A percentile compares a stretch with the other conserved stretches of the same genome.
These are phyloP conservation scores for Calosoma granatense DNA, from an alignment of 1,140 invertebrate species.

Conservation along the genomic window DNA sequence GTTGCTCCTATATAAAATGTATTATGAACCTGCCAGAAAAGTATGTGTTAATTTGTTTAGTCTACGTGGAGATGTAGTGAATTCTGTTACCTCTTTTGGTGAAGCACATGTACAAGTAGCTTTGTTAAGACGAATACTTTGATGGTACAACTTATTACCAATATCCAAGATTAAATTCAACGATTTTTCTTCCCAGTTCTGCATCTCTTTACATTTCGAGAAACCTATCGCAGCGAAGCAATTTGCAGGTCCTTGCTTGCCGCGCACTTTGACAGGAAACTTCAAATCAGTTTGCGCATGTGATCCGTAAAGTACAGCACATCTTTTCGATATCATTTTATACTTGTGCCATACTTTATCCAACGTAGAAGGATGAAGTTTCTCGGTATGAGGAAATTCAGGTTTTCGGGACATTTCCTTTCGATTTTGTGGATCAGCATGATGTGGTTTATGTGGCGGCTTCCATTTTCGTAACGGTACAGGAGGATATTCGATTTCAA, in stretches of 20 bases:
- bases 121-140: not conserved
- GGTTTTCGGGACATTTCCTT: constrained; percentile 23
- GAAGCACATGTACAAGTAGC: not conserved
- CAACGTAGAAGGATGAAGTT: constrained; percentile 22
- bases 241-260: constrained; percentile 1
- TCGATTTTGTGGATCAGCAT: constrained; percentile 12
- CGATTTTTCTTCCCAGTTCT: not conserved
- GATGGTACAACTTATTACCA: not conserved
- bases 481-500: constrained; percentile 26
- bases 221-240: not conserved
- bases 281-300: not conserved
- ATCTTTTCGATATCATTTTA: not conserved
- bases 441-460: constrained; percentile 23
- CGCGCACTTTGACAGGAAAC: not conserved
- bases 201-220: not conserved
- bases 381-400: constrained; percentile 6
- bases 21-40: not conserved
- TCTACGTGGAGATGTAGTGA: not conserved
- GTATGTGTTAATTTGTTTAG: not conserved
- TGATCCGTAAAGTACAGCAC: not conserved
- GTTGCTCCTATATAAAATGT: not conserved
- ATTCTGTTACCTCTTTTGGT: constrained; percentile 2
- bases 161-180: not conserved
- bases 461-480: constrained; percentile 28
- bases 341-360: constrained; percentile 26